phyloP scores from a whole-genome alignment of 1,140 invertebrate species.

The Sitophilus oryzae region DNA sequence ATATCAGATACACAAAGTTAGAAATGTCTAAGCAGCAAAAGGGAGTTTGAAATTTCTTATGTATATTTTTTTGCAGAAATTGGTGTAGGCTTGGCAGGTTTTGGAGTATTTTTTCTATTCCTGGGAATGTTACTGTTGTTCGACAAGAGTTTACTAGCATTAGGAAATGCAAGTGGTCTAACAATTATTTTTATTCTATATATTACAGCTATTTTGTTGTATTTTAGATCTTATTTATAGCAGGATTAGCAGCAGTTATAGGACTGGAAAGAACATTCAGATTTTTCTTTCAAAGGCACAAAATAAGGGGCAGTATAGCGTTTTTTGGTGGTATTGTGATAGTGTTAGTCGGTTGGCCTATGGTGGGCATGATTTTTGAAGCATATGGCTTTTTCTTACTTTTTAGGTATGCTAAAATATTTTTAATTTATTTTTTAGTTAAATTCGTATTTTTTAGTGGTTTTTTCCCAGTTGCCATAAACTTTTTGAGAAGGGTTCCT shows the following conservation, averaged over 20 bases:
- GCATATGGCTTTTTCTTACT: conserved; percentile 79
- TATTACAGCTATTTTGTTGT: conserved; percentile 5
- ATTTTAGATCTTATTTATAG: conserved; percentile 87
- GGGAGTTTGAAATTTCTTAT: too few species aligned
- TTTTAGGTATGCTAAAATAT: conserved; percentile 56
- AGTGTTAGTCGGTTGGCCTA: conserved; percentile 92
- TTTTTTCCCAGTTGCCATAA: conserved; percentile 83
- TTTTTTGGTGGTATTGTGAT: conserved; percentile 94
- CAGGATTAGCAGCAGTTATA: conserved; percentile 92
- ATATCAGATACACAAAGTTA: conserved; percentile 68
- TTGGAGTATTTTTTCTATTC: conserved; percentile 94
- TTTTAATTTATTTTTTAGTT: conserved; percentile 4
- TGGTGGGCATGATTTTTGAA: conserved; percentile 95
- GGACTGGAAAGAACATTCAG: conserved; percentile 91
- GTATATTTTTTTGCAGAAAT: conserved; percentile 68
- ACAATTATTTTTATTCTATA: not conserved
- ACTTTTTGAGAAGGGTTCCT: conserved; percentile 76
- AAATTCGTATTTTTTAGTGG: conserved; percentile 53
- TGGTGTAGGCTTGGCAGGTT: conserved; percentile 92
- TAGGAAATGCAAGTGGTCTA: conserved; percentile 85
- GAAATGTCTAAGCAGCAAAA: conserved; percentile 42
- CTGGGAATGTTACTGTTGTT: conserved; percentile 92
- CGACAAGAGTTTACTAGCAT: conserved; percentile 95
- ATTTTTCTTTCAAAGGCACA: conserved; percentile 98
- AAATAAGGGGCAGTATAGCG: conserved; percentile 83